Evolutionary conservation across 1,140 invertebrate genomes (phyloP), one percentile per base, ranked within the genome.

Genomic region (Penaeus vannamei): DNA sequence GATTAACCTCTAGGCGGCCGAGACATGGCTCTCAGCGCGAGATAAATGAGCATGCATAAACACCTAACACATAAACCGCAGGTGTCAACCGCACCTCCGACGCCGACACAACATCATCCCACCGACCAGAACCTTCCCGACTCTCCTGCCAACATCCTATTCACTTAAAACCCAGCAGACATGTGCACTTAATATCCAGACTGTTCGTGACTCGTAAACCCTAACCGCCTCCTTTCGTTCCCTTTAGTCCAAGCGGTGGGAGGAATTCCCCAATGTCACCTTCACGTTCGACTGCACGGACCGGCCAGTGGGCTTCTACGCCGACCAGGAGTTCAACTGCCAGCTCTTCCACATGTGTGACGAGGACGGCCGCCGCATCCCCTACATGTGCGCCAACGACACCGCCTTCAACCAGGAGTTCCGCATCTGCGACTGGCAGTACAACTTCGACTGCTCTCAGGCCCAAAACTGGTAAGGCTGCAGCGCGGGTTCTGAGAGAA

Each of bases 311-410:
- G 95, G 95, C 7, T 95, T 95, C 91, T 95, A 95, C 91, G 95
- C 95, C 17, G 95, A 95, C 91, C 93, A 94, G 77, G 95, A 95
- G 92, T 94, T 95, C 91, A 94, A 95, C 91, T 95, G 95, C 92
- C 94, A 95, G 93, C 94, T 95, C 82, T 95, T 95, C 91, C 95
- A 95, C 92, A 95, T 95, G 94, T 95, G 95, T 91, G 94, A 95
- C 91, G 94, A 94, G 90, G 94, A 95, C 87, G 94, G 95, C 46
- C 93, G 94, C 85, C 93, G 95, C 83, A 95, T 95, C 89, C 95
- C 95, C 19, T 94, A 95, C 92, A 93, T 95, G 86, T 95, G 95
- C 92, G 94, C 94, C 87, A 95, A 95, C 89, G 94, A 94, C 85
- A 95, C 95, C 19, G 94, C 93, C 79, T 95, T 95, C 92, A 95